Evolutionary conservation across 2,888 invertebrate genomes (phyloP).

Genomic region (Drosophila subquinaria): DNA sequence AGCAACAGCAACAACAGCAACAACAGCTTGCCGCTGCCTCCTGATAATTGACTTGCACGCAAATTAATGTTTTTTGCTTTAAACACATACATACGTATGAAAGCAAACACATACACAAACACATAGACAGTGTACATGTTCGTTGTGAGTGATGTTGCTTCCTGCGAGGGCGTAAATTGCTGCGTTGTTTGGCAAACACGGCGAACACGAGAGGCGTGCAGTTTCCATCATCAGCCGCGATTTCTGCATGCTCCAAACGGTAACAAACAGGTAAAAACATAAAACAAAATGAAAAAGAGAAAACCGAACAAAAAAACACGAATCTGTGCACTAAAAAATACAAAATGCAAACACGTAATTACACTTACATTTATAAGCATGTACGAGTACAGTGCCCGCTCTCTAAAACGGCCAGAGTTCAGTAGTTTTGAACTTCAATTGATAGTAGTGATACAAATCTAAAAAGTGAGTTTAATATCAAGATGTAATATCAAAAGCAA

Average conservation of each 20-base stretch:
- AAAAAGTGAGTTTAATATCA: too few relatives aligned
- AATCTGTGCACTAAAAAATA: constrained; percentile 36
- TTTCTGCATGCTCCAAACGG: constrained; percentile 3
- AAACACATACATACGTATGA: constrained; percentile 6
- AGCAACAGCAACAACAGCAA: constrained; percentile 28
- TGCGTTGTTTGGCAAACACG: constrained; percentile 64
- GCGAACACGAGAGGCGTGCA: constrained; percentile 32
- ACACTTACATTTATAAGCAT: constrained; percentile 4
- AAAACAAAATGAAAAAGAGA: not conserved
- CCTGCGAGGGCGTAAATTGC: constrained; percentile 54
- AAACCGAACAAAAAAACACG: constrained; percentile 2
- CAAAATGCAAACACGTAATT: constrained; percentile 21
- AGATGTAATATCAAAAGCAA: too few relatives aligned
- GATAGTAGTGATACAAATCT: too few relatives aligned
- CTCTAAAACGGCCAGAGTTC: not conserved
- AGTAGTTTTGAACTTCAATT: too few relatives aligned
- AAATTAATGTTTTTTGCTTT: constrained; percentile 73
- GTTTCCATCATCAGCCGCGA: constrained; percentile 43
- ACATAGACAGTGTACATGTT: not conserved
- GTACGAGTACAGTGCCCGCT: not conserved
- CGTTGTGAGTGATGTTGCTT: constrained; percentile 12
- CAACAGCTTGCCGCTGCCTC: constrained; percentile 38
- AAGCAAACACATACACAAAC: not conserved
- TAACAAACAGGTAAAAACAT: constrained; percentile 18
- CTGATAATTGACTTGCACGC: constrained; percentile 80